Evolutionary conservation across 2,888 invertebrate genomes (phyloP).

Genomic region (Terebella lapidaria): DNA sequence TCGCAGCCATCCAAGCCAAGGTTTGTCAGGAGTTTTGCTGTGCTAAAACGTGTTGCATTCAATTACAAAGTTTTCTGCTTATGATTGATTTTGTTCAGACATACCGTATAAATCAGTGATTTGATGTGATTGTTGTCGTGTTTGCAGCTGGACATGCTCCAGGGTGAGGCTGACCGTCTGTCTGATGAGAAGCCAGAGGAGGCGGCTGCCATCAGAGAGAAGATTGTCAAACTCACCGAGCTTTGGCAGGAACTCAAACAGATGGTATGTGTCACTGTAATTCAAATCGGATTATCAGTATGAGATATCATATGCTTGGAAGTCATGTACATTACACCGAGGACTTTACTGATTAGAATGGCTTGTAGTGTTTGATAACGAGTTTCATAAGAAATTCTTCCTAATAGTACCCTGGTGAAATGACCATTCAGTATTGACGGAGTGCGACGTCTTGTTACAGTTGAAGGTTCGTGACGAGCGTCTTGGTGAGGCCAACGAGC

Average conservation of each 20-base stretch:
- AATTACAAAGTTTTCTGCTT: not conserved
- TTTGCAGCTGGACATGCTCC: conserved; percentile 75
- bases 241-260: conserved; percentile 96
- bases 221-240: conserved; percentile 82
- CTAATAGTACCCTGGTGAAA: not conserved
- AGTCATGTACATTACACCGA: too few species aligned
- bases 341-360: too few species aligned
- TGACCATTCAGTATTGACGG: not conserved
- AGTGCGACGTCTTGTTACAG: conserved; percentile 55
- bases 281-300: too few species aligned
- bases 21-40: too few species aligned
- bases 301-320: too few species aligned
- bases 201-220: conserved; percentile 57
- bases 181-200: conserved; percentile 87
- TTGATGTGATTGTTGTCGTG: not conserved
- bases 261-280: conserved; percentile 67
- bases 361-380: too few species aligned
- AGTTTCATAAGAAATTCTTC: not conserved
- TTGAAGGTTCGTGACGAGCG: conserved; percentile 96
- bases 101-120: too few species aligned
- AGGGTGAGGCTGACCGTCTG: conserved; percentile 87
- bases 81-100: too few species aligned
- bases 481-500: conserved; percentile 95
- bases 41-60: not conserved
- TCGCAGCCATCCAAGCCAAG: conserved; percentile 97